Conservation (phyloP, 1,140 invertebrate genomes). For the Steinernema khuongi region DNA sequence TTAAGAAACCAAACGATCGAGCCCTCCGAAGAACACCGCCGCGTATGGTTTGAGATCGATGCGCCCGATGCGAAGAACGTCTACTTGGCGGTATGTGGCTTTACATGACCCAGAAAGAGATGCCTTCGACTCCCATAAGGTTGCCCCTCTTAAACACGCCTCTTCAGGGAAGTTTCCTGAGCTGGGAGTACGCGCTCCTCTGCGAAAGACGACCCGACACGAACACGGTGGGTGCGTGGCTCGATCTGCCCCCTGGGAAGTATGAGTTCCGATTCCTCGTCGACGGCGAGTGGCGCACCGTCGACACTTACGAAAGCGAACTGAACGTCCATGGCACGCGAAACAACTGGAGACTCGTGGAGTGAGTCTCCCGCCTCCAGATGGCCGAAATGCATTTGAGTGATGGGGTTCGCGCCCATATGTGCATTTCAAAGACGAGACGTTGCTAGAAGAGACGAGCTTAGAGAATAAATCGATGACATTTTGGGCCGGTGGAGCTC, state of each 20-base stretch:
- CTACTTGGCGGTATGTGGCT: neutral
- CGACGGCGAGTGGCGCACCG: constrained; percentile 47
- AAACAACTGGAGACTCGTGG: constrained; percentile 36
- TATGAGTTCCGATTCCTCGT: constrained; percentile 49
- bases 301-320: constrained; percentile 29
- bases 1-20: neutral
- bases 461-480: no score
- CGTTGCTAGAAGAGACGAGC: no score
- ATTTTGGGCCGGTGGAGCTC: neutral
- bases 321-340: constrained; percentile 40
- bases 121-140: neutral
- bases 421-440: neutral
- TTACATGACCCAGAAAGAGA: neutral
- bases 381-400: neutral
- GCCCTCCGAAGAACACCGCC: neutral
- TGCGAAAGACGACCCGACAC: constrained; percentile 36
- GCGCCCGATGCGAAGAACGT: neutral
- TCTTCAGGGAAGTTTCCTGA: constrained; percentile 50
- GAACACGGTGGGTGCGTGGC: constrained; percentile 37
- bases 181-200: constrained; percentile 48
- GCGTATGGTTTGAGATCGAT: neutral
- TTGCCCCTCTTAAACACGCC: neutral
- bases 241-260: constrained; percentile 44
- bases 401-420: neutral
- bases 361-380: neutral